Evolutionary conservation across 2,888 invertebrate genomes (phyloP).

Genomic region (Sympetrum striolatum): DNA sequence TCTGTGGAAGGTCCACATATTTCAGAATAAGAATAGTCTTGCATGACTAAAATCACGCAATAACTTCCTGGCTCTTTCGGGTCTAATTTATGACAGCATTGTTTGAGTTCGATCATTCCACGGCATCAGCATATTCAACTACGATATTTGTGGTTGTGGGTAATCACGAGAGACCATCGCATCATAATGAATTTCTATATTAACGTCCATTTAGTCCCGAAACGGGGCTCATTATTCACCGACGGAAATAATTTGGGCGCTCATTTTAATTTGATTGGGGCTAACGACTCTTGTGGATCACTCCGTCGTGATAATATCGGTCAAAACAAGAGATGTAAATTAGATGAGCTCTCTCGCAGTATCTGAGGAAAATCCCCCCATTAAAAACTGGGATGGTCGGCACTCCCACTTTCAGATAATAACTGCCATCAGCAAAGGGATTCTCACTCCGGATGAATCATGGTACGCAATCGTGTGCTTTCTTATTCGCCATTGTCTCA

Average conservation of each 20-base stretch:
- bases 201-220: no score
- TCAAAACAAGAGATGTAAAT: conserved; percentile 18
- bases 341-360: background rate
- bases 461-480: conserved; percentile 1
- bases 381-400: conserved; percentile 15
- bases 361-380: background rate
- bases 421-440: conserved; percentile 29
- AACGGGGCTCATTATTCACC: background rate
- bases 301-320: background rate
- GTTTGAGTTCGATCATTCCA: no score
- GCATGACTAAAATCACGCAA: no score
- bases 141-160: no score
- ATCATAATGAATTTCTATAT: no score
- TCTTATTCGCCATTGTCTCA: conserved; percentile 33
- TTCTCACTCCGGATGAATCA: conserved; percentile 7
- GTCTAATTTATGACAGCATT: no score
- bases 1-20: no score
- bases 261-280: conserved; percentile 16
- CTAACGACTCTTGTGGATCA: background rate
- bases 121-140: no score
- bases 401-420: conserved; percentile 14
- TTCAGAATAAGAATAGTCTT: no score
- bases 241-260: background rate
- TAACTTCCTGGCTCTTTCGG: no score
- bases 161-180: no score